Evolutionary conservation across 30 jellyfish, hydroid and myxozoan genomes (phyloP), one percentile per base, ranked within the genome.

Genomic region (Catostylus mosaicus): DNA sequence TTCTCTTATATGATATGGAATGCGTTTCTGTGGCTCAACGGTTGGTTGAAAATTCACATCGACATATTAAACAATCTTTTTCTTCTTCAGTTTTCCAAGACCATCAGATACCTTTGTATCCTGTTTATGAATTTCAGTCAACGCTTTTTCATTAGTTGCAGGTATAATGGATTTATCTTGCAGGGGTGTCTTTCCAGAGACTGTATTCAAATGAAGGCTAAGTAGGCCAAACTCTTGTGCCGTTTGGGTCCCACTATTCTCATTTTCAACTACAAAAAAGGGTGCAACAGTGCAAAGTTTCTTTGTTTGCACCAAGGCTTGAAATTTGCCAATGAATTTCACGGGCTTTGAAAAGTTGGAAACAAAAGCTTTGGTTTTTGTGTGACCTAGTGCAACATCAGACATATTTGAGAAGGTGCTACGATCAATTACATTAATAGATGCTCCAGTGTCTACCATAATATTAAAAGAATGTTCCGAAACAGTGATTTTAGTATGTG

Each of bases 1-100:
- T 43, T 74, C 67, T 23, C 78, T n/a, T 1, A 74, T 54, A 33
- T 48, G 74, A 47, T 31, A 74, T 5, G 86, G 82, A 10, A 70
- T 36, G 7, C 82, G 36, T 27, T 67, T 6, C n/a, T 40, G 82
- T 8, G 82, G 82, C 43, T 70, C 61, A 19, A 48, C 82, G 29
- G 22, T n/a, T 5, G 89, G 89, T 40, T 16, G 40, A 14, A 33
- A 36, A 29, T 14, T 52, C 7, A 6, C 56, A 27, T 70, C 82
- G 8, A 36, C 36, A 48, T 47, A 31, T 19, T 31, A 45, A 1
- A 19, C 14, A 31, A 70, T 48, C 51, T 20, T 30, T 3, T 40
- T 32, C 14, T 32, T 68, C 19, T 70, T 40, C 67, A 70, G 40
- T 26, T 70, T 70, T 6, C 82, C 82, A 19, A 70, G 35, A 22